A percentile compares a stretch with the other conserved stretches of the same genome.
Conservation (phyloP, 30 jellyfish, hydroid and myxozoan genomes). For the Cassiopea xamachana region DNA sequence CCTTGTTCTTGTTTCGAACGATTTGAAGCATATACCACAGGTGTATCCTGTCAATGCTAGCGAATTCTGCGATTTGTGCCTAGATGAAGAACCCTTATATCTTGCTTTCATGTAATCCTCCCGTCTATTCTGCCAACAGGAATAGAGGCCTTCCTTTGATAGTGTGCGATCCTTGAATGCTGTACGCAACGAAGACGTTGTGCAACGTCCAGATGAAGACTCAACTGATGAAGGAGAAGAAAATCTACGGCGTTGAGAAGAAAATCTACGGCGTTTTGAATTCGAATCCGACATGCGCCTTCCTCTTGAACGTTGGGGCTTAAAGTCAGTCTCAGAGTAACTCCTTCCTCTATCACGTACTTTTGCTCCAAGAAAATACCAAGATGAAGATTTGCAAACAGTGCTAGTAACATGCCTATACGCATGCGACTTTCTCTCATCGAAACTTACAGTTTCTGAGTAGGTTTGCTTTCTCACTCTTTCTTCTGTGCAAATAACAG, state of each 20-base stretch:
- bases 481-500: conserved; percentile 25
- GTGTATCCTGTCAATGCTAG: conserved; percentile 68
- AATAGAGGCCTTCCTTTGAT: conserved; percentile 48
- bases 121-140: conserved; percentile 63
- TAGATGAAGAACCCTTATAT: neutral
- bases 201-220: neutral
- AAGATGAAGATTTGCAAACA: neutral
- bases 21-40: conserved; percentile 75
- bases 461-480: conserved; percentile 55
- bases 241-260: no score
- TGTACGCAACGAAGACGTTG: neutral
- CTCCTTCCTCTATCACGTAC: neutral
- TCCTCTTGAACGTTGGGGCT: neutral
- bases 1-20: conserved; percentile 53
- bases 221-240: neutral
- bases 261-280: neutral
- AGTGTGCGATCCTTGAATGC: conserved; percentile 9
- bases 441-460: conserved; percentile 27
- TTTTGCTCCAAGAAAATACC: neutral
- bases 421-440: neutral
- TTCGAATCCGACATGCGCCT: neutral
- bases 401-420: conserved; percentile 1
- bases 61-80: neutral
- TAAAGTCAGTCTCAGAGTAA: conserved; percentile 3
- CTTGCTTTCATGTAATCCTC: conserved; percentile 57